Evolutionary conservation across 1,140 invertebrate species (phyloP).

Genomic region (Asbolus verrucosus): DNA sequence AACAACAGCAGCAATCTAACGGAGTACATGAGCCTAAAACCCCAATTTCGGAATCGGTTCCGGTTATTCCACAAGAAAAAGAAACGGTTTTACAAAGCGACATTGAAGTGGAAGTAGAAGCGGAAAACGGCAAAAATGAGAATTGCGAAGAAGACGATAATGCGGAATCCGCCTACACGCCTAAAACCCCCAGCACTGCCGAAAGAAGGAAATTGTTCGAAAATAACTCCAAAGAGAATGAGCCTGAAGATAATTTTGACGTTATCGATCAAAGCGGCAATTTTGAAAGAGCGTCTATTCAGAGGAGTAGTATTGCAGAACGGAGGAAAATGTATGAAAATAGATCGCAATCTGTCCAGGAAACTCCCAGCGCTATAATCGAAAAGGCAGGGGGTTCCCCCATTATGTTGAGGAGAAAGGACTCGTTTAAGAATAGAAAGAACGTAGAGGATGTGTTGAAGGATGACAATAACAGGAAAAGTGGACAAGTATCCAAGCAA

Average conservation of each 20-base stretch:
- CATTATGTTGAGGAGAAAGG: slow-evolving; percentile 72
- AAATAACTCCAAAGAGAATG: slow-evolving; percentile 63
- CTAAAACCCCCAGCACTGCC: slow-evolving; percentile 81
- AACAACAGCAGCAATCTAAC: slow-evolving; percentile 49
- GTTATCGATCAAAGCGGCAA: slow-evolving; percentile 65
- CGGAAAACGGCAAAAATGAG: not conserved
- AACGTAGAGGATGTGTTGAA: slow-evolving; percentile 67
- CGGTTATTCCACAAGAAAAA: slow-evolving; percentile 66
- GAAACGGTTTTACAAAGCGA: not conserved
- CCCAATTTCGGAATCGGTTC: slow-evolving; percentile 61
- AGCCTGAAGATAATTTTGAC: slow-evolving; percentile 64
- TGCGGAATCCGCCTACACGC: slow-evolving; percentile 66
- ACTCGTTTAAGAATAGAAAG: slow-evolving; percentile 61
- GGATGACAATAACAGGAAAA: slow-evolving; percentile 69
- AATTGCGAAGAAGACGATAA: slow-evolving; percentile 2
- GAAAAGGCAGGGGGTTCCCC: slow-evolving; percentile 78
- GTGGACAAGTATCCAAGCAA: slow-evolving; percentile 68
- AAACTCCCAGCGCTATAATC: slow-evolving; percentile 69
- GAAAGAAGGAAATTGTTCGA: slow-evolving; percentile 79
- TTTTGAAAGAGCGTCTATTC: slow-evolving; percentile 68
- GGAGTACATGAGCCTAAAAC: slow-evolving; percentile 62
- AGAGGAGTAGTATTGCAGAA: slow-evolving; percentile 81
- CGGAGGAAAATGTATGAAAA: slow-evolving; percentile 80
- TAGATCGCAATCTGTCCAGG: slow-evolving; percentile 66
- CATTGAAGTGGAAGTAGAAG: not conserved